These are phyloP conservation scores for Dendroctonus ponderosae DNA, from an alignment of 1,140 invertebrate species.

Conservation along the genomic window DNA sequence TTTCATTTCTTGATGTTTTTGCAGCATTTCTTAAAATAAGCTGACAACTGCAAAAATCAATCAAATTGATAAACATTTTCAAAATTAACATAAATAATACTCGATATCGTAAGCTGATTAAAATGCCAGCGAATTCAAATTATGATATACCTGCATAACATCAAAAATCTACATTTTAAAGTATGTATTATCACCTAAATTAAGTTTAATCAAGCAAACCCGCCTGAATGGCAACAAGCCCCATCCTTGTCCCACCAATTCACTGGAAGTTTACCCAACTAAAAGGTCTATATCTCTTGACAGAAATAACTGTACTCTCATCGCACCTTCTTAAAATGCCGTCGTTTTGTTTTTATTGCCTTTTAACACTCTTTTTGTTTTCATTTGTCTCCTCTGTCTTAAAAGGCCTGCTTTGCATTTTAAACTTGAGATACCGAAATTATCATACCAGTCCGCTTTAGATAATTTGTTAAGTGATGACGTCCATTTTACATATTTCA, in stretches of 20 bases:
- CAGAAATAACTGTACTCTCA: slow-evolving; percentile 31
- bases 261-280: slow-evolving; percentile 20
- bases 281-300: slow-evolving; percentile 33
- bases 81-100: slow-evolving; percentile 2
- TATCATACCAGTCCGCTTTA: slow-evolving; percentile 27
- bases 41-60: background rate
- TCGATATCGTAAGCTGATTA: background rate
- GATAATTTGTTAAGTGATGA: slow-evolving; percentile 24
- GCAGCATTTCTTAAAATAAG: background rate
- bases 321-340: slow-evolving; percentile 33
- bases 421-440: slow-evolving; percentile 28
- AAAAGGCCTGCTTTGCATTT: slow-evolving; percentile 29
- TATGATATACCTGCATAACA: background rate
- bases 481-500: slow-evolving; percentile 6
- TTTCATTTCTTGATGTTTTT: too few species aligned
- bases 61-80: background rate
- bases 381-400: slow-evolving; percentile 21
- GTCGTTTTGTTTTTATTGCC: slow-evolving; percentile 31
- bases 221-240: slow-evolving; percentile 12
- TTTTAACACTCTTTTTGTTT: slow-evolving; percentile 32
- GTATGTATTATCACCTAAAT: background rate
- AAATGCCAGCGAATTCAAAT: background rate
- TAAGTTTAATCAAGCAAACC: slow-evolving; percentile 2
- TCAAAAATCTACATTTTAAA: background rate
- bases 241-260: slow-evolving; percentile 6